Percentiles rank a stretch among this genome's conserved stretches.
Conservation (phyloP, 2,888 invertebrate genomes). For the Acrocyrtus sp. region DNA sequence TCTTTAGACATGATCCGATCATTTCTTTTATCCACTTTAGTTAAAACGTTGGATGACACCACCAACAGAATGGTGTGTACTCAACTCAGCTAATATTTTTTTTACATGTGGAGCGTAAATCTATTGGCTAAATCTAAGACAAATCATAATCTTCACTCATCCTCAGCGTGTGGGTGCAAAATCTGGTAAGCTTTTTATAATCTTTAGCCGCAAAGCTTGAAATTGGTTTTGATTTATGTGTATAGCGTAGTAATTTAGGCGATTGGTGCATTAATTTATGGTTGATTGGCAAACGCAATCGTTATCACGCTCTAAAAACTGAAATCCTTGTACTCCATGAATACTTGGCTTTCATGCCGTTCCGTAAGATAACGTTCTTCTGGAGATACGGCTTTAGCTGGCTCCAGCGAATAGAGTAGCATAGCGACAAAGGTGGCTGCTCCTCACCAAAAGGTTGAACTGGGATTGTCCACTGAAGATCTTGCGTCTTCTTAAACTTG, state of each 20-base stretch:
- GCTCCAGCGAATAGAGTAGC: slow-evolving; percentile 54
- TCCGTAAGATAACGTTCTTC: slow-evolving; percentile 41
- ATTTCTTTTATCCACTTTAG: no score
- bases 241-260: no score
- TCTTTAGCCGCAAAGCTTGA: background rate
- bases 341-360: slow-evolving; percentile 52
- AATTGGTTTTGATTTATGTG: no score
- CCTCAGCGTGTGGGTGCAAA: background rate
- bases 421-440: slow-evolving; percentile 38
- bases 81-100: no score
- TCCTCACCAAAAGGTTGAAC: slow-evolving; percentile 52
- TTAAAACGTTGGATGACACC: no score
- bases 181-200: background rate
- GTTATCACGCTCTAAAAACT: slow-evolving; percentile 46
- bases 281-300: background rate
- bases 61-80: no score
- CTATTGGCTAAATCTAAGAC: slow-evolving; percentile 3
- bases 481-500: slow-evolving; percentile 49
- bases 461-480: slow-evolving; percentile 55
- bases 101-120: no score
- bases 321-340: slow-evolving; percentile 53
- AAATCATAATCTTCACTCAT: background rate
- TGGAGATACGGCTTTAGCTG: slow-evolving; percentile 52
- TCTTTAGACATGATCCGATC: no score
- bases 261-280: background rate